Evolutionary conservation across 2,888 invertebrate genomes (phyloP), one percentile per base, ranked within the genome.

Genomic region (Microctonus brassicae): DNA sequence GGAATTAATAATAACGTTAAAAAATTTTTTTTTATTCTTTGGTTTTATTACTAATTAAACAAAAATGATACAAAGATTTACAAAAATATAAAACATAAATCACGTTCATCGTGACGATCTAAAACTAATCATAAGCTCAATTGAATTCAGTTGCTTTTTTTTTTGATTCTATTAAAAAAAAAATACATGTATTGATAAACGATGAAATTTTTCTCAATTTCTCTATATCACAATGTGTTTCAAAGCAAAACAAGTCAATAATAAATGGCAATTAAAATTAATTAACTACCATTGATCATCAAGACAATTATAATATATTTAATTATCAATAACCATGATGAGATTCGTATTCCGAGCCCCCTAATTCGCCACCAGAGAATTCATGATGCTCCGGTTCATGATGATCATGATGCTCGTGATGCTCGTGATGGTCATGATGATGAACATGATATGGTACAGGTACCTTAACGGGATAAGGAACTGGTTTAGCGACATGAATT

Each of bases 381-480:
- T 71, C 71, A 22, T 70, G 73, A 1, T 67, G 47, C 9, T 33
- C n/a, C 9, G 71, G 17, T 20, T 75, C 75, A n/a, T 77, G 68
- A 42, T 75, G 71, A n/a, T 66, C 71, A 11, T n/a, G n/a, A 5
- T n/a, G 71, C 10, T 77, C 72, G 24, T 77, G 72, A 61, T 68
- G 75, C 17, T 75, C 70, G 20, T 79, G 73, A 47, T 78, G 69
- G 2, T 69, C 64, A 33, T 70, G n/a, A n/a, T n/a, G 70, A 61
- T 67, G 77, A 11, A 66, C 66, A 10, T 22, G 55, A n/a, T 57
- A 55, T 9, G 66, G 66, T 57, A 91, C 88, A 55, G 91, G 91
- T 60, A 93, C 91, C 90, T 94, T 93, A 60, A 93, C 91, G 52
- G 89, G 89, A 80, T 93, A 92, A 63, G 92, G 92, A 70, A 93